Evolutionary conservation across 2,113 vertebrate species (phyloP).

Genomic region (Eptesicus fuscus): DNA sequence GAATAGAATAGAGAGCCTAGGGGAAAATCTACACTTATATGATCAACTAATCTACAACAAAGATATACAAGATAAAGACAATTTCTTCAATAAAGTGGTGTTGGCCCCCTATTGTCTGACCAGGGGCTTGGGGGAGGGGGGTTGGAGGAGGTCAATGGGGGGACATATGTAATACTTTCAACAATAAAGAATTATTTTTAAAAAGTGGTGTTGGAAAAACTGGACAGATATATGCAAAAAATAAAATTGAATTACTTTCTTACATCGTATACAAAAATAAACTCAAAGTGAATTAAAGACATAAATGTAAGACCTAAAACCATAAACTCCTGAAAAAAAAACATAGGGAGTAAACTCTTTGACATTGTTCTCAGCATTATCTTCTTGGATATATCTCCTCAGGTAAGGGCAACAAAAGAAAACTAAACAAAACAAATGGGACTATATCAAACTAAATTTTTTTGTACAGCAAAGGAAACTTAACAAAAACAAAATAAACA

Average conservation of each 20-base stretch:
- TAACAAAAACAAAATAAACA: neutral
- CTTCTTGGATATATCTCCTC: neutral
- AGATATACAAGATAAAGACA: neutral
- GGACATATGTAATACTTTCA: too few relatives aligned
- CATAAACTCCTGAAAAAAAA: neutral
- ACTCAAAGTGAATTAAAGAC: neutral
- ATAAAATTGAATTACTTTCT: neutral
- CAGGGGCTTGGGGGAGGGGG: too few relatives aligned
- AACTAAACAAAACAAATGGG: neutral
- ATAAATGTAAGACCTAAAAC: neutral
- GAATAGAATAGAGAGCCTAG: neutral
- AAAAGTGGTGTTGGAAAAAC: neutral
- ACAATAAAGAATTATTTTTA: too few relatives aligned
- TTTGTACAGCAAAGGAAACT: neutral
- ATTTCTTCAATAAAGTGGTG: neutral
- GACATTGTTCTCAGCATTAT: too few relatives aligned
- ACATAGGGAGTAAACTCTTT: neutral
- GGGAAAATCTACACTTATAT: neutral
- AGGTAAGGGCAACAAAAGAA: neutral
- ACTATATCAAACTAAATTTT: neutral
- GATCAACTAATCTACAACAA: neutral
- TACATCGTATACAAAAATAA: neutral
- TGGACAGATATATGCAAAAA: neutral
- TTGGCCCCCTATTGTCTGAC: neutral
- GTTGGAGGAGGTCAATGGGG: too few relatives aligned